phyloP scores from a whole-genome alignment of 2,797 vertebrate species.

The Alexandromys oeconomus region DNA sequence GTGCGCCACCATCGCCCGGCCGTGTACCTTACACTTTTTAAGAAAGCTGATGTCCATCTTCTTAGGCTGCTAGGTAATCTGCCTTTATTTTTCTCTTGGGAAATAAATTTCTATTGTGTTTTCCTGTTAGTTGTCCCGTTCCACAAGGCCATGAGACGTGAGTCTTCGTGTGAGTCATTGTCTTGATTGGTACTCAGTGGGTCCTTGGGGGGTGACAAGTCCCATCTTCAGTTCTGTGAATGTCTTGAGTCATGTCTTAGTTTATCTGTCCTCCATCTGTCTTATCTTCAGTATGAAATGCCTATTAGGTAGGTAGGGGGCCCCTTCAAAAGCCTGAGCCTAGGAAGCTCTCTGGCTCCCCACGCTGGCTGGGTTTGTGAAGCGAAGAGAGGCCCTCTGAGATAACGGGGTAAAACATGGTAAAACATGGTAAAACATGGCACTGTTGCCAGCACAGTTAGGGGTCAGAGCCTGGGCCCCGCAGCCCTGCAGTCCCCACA shows the following conservation, averaged over 20 bases:
- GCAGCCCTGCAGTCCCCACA: background rate
- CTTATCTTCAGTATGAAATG: slow-evolving; percentile 17
- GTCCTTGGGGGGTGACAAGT: background rate
- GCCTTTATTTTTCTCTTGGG: background rate
- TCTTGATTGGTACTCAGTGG: background rate
- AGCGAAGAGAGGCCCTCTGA: background rate
- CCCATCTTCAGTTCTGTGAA: background rate
- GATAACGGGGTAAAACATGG: too few species aligned
- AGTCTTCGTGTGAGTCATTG: background rate
- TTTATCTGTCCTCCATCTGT: background rate
- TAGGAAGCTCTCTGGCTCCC: background rate
- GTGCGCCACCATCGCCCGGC: too few species aligned
- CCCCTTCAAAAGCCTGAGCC: background rate
- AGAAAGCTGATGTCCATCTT: background rate
- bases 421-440: too few species aligned
- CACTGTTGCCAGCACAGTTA: background rate
- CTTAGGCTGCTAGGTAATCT: background rate
- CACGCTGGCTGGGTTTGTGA: background rate
- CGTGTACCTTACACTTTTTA: too few species aligned
- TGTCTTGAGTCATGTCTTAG: background rate
- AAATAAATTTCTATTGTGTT: background rate
- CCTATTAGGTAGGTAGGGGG: background rate
- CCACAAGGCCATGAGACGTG: background rate
- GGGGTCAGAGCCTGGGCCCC: background rate
- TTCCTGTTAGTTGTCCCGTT: background rate